Base-by-base conservation (phyloP, 2,113 vertebrate genomes). In the Panthera tigris region DNA sequence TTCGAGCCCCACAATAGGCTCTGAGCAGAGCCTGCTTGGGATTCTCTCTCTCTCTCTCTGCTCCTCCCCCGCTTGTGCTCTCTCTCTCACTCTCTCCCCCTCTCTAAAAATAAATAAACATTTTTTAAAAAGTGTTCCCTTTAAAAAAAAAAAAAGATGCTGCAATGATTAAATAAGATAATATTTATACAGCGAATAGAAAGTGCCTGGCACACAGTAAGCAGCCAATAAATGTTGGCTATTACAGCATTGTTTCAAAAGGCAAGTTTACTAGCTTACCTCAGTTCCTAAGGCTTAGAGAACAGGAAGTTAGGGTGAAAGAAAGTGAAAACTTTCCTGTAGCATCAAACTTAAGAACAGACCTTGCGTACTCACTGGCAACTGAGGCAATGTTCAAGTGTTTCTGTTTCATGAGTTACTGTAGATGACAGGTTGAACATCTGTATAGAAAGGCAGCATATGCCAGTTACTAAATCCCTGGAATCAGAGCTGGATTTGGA, bases 171-270 rank as follows among this genome's bases (percentile, higher is more conserved):
- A n/a, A 92, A 61, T 69, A 74, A 83, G n/a, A 78, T 68, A 31
- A 65, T 39, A 85, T 73, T 82, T 84, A 3, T 85, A 87, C 93
- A 73, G 69, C 18, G 48, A 41, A 94, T 90, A 95, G 55, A 76
- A 94, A 79, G 31, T 74, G 29, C 25, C 63, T 45, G 7, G 4
- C 25, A 86, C 23, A 79, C 39, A 85, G 29, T 50, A 69, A 65
- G 21, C 15, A 65, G 15, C 16, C 52, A 82, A 8, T 78, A 86
- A 91, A 86, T 68, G 41, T 29, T 92, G 55, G 25, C 48, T 66
- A 9, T 73, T 61, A 66, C 9, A 12, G 9, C 50, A 81, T 19
- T 92, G n/a, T 80, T 97, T 80, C 73, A 82, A 95, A 96, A 85
- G 66, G 11, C 63, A 80, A 88, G 57, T 68, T 66, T 90, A 55